Conservation (phyloP, 2,113 vertebrate species). For the Paramormyrops kingsleyae region DNA sequence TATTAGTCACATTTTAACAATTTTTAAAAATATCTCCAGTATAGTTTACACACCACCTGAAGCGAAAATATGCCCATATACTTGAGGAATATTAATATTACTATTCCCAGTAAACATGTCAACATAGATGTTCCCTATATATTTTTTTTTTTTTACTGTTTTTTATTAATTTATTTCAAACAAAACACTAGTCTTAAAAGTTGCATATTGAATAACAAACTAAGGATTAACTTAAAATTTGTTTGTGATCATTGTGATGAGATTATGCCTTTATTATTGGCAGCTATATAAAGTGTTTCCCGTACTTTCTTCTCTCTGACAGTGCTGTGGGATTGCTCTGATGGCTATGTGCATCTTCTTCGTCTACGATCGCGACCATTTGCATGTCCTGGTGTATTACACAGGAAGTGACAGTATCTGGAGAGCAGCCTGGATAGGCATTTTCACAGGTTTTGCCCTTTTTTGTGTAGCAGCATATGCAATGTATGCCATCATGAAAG, state of each 20-base stretch:
- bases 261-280: neutral
- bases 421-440: constrained; percentile 23
- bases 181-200: neutral
- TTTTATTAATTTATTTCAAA: neutral
- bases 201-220: neutral
- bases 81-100: neutral
- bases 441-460: constrained; percentile 25
- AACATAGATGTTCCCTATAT: neutral
- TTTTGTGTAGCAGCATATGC: constrained; percentile 10
- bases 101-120: neutral
- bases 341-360: constrained; percentile 31
- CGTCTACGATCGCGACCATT: constrained; percentile 1
- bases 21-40: neutral
- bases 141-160: neutral
- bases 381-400: constrained; percentile 14
- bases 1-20: neutral
- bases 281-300: neutral
- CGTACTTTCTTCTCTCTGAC: neutral
- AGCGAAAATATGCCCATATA: neutral
- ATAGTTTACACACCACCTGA: neutral
- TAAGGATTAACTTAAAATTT: neutral
- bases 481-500: constrained; percentile 5
- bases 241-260: neutral
- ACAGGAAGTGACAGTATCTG: constrained; percentile 24
- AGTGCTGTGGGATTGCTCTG: constrained; percentile 27